These are phyloP conservation scores for Dunckerocampus dactyliophorus DNA, from an alignment of 2,113 vertebrate species.

Conservation along the genomic window DNA sequence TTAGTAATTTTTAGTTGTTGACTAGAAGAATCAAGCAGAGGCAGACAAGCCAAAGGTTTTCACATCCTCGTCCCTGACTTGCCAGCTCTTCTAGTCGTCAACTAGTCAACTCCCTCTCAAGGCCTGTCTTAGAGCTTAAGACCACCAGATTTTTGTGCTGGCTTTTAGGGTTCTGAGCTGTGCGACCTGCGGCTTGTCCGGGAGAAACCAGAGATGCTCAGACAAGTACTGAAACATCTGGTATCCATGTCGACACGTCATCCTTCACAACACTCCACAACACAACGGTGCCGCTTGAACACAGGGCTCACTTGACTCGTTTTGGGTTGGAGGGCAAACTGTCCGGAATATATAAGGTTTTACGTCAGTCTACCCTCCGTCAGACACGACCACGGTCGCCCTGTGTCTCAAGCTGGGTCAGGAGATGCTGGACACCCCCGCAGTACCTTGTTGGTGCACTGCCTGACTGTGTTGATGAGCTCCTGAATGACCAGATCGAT, in stretches of 20 bases:
- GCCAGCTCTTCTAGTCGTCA: conserved; percentile 8
- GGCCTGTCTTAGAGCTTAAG: conserved; percentile 4
- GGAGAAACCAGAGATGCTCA: conserved; percentile 56
- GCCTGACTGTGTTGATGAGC: conserved; percentile 94
- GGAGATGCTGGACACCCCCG: conserved; percentile 66
- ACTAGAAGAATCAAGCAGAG: conserved; percentile 42
- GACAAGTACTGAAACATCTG: conserved; percentile 45
- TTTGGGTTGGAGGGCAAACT: conserved; percentile 47
- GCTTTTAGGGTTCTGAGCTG: conserved; percentile 13
- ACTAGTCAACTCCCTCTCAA: not conserved
- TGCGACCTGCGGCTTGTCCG: conserved; percentile 66
- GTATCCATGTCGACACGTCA: conserved; percentile 54
- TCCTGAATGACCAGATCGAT: conserved; percentile 98
- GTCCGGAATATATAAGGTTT: conserved; percentile 28
- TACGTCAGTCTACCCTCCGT: conserved; percentile 44
- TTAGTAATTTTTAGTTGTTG: conserved; percentile 57
- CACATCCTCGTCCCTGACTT: conserved; percentile 38
- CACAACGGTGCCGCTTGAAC: conserved; percentile 65
- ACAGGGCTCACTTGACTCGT: conserved; percentile 32
- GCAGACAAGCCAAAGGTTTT: conserved; percentile 61
- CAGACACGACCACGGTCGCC: conserved; percentile 42
- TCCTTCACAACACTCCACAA: conserved; percentile 73
- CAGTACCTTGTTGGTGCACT: conserved; percentile 95
- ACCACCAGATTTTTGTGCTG: not conserved
- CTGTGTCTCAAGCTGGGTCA: conserved; percentile 46